Evolutionary conservation across 1,140 invertebrate genomes (phyloP).

Genomic region (Eueides isabella): DNA sequence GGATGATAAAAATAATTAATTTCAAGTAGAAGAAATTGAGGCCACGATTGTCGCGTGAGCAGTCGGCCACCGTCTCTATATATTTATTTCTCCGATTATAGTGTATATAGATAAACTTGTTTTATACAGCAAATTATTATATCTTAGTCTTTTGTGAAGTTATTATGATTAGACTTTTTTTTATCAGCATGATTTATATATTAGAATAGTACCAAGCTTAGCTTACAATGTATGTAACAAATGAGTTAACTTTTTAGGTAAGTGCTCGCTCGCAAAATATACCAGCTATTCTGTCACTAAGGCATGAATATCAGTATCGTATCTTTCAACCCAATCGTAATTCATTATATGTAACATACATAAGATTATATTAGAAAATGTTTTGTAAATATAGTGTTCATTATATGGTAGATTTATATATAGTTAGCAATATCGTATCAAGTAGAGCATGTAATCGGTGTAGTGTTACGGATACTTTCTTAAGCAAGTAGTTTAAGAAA

Average conservation of each 20-base stretch:
- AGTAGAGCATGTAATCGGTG: neutral
- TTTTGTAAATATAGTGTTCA: neutral
- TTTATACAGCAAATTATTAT: neutral
- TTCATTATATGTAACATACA: constrained; percentile 21
- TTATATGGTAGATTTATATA: neutral
- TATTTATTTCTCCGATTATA: too few relatives aligned
- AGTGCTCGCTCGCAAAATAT: constrained; percentile 16
- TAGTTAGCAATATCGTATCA: neutral
- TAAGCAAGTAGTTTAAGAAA: neutral
- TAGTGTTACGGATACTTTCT: neutral
- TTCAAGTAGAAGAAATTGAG: too few relatives aligned
- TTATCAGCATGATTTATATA: constrained; percentile 51
- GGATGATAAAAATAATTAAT: too few relatives aligned
- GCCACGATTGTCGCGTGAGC: too few relatives aligned
- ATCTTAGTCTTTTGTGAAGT: neutral
- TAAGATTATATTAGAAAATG: neutral
- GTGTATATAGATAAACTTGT: neutral
- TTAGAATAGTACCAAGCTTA: constrained; percentile 50
- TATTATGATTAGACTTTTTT: neutral
- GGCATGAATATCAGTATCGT: constrained; percentile 53
- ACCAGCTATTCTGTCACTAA: constrained; percentile 55
- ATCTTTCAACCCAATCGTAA: constrained; percentile 27
- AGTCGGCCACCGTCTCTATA: too few relatives aligned
- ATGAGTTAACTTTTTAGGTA: constrained; percentile 34
- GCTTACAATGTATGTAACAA: constrained; percentile 52